Conservation (phyloP, 1,140 invertebrate genomes). For the Amphibalanus amphitrite region DNA sequence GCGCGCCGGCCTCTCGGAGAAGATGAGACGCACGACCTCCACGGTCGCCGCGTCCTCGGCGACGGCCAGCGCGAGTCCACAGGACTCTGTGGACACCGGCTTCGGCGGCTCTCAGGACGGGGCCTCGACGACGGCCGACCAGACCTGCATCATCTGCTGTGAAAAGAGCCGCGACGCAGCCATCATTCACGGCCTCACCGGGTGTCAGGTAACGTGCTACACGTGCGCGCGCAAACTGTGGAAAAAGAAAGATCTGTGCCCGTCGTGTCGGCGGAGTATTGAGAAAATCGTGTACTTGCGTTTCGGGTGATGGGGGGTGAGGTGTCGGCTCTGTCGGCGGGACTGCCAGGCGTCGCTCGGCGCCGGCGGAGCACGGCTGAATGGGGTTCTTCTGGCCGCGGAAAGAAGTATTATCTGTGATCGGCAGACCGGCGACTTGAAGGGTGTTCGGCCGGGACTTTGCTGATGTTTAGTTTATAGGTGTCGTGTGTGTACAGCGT, state of each 20-base stretch:
- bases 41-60: too few relatives aligned
- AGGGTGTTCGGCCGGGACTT: too few relatives aligned
- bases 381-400: too few relatives aligned
- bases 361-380: too few relatives aligned
- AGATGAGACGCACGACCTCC: too few relatives aligned
- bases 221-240: conserved; percentile 23
- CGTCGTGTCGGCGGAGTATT: conserved; percentile 24
- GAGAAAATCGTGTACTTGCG: conserved; percentile 21
- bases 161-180: conserved; percentile 22
- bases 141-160: conserved; percentile 23
- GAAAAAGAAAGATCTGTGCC: conserved; percentile 21
- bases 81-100: neutral
- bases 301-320: neutral
- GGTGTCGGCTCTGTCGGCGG: too few relatives aligned
- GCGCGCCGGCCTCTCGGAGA: too few relatives aligned
- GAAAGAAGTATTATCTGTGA: too few relatives aligned
- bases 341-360: too few relatives aligned
- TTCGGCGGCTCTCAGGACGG: neutral
- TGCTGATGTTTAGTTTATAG: too few relatives aligned
- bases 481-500: too few relatives aligned
- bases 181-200: conserved; percentile 25
- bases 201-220: conserved; percentile 26
- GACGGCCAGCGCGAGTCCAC: neutral
- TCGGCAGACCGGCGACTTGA: too few relatives aligned
- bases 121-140: neutral